Evolutionary conservation across 2,113 vertebrate species (phyloP), one percentile per base, ranked within the genome.

Genomic region (Clarias gariepinus): DNA sequence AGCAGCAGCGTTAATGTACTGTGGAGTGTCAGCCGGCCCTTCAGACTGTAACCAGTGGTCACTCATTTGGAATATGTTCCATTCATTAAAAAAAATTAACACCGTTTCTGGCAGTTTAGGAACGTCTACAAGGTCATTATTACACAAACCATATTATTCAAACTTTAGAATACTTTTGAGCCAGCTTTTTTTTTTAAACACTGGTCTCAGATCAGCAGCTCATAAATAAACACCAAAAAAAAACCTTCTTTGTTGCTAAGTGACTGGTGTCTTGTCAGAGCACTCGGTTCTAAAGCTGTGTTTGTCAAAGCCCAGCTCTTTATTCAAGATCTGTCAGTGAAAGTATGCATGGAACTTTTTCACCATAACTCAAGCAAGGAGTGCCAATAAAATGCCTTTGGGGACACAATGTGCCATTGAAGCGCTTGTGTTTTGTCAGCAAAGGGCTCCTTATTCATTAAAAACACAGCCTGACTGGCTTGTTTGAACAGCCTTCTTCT

Each of bases 391-490:
- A 87, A 87, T 61, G 63, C 61, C 73, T 78, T 60, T 82, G 41
- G 52, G 64, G 33, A 66, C 74, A 90, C 91, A 91, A 85, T 89
- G 83, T 21, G 8, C 88, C 88, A 88, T 91, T 91, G 88, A 93
- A 78, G 83, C 74, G 15, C 36, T 60, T 64, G 60, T 85, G 87
- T 82, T 88, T 91, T 92, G 85, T 90, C 89, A 88, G 89, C 88
- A 91, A 89, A 91, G 64, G 87, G 80, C 81, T 90, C 81, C 82
- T 90, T 85, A 91, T 91, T 93, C 89, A 90, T 93, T 91, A 87
- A 90, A 80, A 91, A 87, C 86, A 85, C 85, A 86, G 88, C 66
- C 81, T 53, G 87, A 53, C 84, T 80, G 84, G 85, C 88, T 87
- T 91, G 91, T 91, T 92, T 91, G 91, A 91, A 89, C 87, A 90